A percentile compares a stretch with the other conserved stretches of the same genome.
Evolutionary conservation across 1,140 invertebrate genomes (phyloP).

Genomic region (Cotesia vestalis): DNA sequence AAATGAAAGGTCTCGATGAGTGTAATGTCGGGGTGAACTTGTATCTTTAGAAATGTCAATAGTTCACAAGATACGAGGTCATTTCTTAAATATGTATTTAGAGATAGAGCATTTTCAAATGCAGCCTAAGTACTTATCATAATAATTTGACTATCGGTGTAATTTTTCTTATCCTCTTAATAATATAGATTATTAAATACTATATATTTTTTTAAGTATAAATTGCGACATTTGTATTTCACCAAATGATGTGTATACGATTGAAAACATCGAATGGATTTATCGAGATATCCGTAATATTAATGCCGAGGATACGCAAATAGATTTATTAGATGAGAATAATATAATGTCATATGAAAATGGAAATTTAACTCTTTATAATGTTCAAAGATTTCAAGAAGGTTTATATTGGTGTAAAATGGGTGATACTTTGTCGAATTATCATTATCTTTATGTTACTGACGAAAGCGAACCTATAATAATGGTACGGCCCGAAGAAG

Average conservation of each 20-base stretch:
- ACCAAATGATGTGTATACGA: slow-evolving; percentile 53
- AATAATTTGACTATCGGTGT: too few relatives aligned
- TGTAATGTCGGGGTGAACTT: too few relatives aligned
- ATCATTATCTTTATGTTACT: slow-evolving; percentile 65
- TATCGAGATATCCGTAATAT: slow-evolving; percentile 51
- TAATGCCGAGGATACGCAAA: slow-evolving; percentile 42
- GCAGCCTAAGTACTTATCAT: too few relatives aligned
- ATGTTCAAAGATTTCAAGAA: slow-evolving; percentile 58
- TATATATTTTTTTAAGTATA: slow-evolving; percentile 54
- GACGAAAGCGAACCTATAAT: slow-evolving; percentile 49
- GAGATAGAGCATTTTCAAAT: too few relatives aligned
- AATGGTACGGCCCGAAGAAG: slow-evolving; percentile 48
- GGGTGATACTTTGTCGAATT: slow-evolving; percentile 54
- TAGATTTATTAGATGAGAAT: slow-evolving; percentile 56
- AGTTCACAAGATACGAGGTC: too few relatives aligned
- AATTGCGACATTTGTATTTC: slow-evolving; percentile 67
- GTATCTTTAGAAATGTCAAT: too few relatives aligned
- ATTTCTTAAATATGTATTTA: too few relatives aligned
- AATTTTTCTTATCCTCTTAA: too few relatives aligned
- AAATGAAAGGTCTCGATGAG: too few relatives aligned
- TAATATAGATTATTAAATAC: too few relatives aligned
- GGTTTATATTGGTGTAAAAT: slow-evolving; percentile 67
- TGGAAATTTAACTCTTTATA: slow-evolving; percentile 62
- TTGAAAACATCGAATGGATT: slow-evolving; percentile 62
- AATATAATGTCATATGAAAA: slow-evolving; percentile 60